A percentile compares a stretch with the other conserved stretches of the same genome.
Evolutionary conservation across 2,113 vertebrate species (phyloP).

Genomic region (Pterocles gutturalis): DNA sequence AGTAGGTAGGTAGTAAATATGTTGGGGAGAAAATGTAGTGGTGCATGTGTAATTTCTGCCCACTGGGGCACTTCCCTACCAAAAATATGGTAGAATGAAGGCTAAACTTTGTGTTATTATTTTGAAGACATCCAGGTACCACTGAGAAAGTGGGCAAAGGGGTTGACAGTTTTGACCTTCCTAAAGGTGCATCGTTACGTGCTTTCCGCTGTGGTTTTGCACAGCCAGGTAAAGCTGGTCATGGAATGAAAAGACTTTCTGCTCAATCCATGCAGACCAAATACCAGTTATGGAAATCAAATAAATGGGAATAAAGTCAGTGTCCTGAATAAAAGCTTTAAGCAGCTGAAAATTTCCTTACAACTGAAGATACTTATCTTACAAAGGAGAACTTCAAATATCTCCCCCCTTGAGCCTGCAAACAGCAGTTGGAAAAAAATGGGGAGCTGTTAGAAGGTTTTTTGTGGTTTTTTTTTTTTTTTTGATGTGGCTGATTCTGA

Average conservation of each 20-base stretch:
- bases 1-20: neutral
- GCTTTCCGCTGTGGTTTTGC: neutral
- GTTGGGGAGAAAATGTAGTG: neutral
- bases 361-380: neutral
- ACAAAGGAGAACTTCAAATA: neutral
- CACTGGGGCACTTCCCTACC: neutral
- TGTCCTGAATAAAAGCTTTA: neutral
- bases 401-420: neutral
- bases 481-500: neutral
- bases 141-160: neutral
- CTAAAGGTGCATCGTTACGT: accelerated
- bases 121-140: neutral
- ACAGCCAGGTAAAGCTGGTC: neutral
- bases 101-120: neutral
- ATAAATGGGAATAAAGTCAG: neutral
- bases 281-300: neutral
- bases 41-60: neutral
- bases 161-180: neutral
- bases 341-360: neutral
- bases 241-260: neutral
- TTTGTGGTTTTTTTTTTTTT: constrained; percentile 21
- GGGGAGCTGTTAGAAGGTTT: neutral
- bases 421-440: neutral
- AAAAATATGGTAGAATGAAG: neutral
- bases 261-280: neutral